These are phyloP conservation scores for Myrmecobius fasciatus DNA, from an alignment of 2,113 vertebrate species.

Conservation along the genomic window DNA sequence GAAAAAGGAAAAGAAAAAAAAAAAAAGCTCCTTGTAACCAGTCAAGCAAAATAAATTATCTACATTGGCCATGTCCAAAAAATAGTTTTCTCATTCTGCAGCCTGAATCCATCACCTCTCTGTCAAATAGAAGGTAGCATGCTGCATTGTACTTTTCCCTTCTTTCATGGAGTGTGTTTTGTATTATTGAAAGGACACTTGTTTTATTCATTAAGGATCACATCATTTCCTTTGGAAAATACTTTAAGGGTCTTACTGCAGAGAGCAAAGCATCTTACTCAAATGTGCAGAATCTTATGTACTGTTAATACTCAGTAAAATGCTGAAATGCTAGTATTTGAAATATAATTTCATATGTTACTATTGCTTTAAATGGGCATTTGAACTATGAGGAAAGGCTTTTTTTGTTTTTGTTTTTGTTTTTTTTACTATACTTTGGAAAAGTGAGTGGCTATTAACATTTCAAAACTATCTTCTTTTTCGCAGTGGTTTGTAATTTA, in stretches of 20 bases:
- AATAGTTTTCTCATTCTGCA: not conserved
- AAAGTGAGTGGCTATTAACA: slow-evolving; percentile 17
- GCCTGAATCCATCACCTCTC: not conserved
- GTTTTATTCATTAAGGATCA: not conserved
- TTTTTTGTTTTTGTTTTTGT: too few species aligned
- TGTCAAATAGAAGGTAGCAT: not conserved
- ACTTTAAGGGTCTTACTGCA: not conserved
- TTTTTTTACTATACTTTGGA: slow-evolving; percentile 12
- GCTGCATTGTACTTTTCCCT: not conserved
- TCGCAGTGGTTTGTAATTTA: slow-evolving; percentile 9
- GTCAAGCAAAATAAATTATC: not conserved
- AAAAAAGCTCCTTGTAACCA: not conserved
- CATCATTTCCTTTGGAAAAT: slow-evolving; percentile 48
- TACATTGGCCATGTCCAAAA: not conserved
- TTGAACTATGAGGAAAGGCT: not conserved
- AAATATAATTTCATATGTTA: not conserved
- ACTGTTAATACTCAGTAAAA: not conserved
- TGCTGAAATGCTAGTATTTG: slow-evolving; percentile 9
- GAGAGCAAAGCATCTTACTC: not conserved
- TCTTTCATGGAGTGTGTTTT: not conserved
- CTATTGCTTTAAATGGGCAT: not conserved
- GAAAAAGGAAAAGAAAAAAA: not conserved
- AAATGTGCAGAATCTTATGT: slow-evolving; percentile 3
- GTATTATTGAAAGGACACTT: not conserved
- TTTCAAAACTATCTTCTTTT: slow-evolving; percentile 37